Base-by-base conservation (phyloP, 2,113 vertebrate species). In the Naja naja region DNA sequence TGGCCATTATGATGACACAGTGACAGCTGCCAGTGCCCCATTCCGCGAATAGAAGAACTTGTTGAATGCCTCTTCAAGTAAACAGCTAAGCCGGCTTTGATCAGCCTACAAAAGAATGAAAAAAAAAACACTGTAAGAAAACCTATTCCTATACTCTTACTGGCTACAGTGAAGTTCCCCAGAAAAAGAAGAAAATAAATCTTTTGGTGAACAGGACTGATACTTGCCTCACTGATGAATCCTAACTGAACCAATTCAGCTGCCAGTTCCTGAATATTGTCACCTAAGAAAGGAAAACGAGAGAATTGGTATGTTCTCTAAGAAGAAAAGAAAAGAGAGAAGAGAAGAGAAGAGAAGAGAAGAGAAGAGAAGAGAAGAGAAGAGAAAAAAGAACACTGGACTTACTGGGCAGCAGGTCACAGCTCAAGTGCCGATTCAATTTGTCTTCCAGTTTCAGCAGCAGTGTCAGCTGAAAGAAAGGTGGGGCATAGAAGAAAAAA, bases 391-490 rank as follows among this genome's bases (percentile, higher is more conserved):
- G 34, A 18, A 8, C 16, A 20, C 0, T 12, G 2, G 4, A 98
- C 99, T 98, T 96, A 99, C 99, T 99, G 96, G 99, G 99, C 98
- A 99, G 98, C 95, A 99, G 97, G 97, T 99, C 99, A 97, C 99
- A 99, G 98, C 99, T 99, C 96, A 99, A 96, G 96, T 99, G 99
- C 96, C 99, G 98, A 97, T 99, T 99, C 96, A 99, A 93, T 96
- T 99, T 99, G 97, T 99, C 99, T 97, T 99, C 99, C 93, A 99
- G 98, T 97, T 99, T 99, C 95, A 99, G 97, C 96, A 99, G 97
- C 96, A 99, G 97, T 0, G 99, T 99, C 95, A 99, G 96, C 99
- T 99, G 96, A 49, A 60, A 92, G 90, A 81, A 81, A 81, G 74
- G 69, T 39, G 34, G 74, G 74, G 34, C 74, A 81, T 1, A 81